Conservation (phyloP, 2,113 vertebrate species). For the Pluvianellus socialis region DNA sequence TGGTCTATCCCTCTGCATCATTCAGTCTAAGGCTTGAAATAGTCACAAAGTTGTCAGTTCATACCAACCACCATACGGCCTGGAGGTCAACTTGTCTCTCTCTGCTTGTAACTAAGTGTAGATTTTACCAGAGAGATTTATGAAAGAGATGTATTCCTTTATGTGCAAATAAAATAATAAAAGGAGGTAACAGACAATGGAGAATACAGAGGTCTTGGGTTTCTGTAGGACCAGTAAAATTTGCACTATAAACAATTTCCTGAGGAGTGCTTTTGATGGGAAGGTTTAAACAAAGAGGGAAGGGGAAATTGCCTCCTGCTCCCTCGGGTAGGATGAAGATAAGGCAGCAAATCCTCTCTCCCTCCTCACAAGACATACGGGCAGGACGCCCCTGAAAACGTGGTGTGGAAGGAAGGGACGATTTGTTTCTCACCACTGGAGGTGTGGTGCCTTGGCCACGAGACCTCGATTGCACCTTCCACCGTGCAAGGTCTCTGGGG, state of each 20-base stretch:
- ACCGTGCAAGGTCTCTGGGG: neutral
- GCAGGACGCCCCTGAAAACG: neutral
- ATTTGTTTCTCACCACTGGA: neutral
- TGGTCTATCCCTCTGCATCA: neutral
- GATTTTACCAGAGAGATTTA: neutral
- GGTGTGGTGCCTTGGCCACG: rapidly evolving
- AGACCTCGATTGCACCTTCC: neutral
- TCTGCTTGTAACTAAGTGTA: neutral
- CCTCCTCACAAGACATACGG: neutral
- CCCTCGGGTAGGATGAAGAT: neutral
- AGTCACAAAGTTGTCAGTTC: neutral
- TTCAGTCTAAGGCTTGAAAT: neutral
- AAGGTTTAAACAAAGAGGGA: neutral
- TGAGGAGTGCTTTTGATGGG: neutral
- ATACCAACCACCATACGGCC: neutral
- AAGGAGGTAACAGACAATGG: neutral
- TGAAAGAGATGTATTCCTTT: neutral
- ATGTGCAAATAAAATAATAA: neutral
- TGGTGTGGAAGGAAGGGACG: rapidly evolving
- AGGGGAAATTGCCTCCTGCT: neutral
- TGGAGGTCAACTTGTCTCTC: neutral
- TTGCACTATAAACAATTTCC: neutral
- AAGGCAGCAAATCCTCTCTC: neutral
- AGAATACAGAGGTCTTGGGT: neutral
- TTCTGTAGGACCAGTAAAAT: neutral